Conservation (phyloP, 2,797 vertebrate species). For the Schizopygopsis malacanthus region DNA sequence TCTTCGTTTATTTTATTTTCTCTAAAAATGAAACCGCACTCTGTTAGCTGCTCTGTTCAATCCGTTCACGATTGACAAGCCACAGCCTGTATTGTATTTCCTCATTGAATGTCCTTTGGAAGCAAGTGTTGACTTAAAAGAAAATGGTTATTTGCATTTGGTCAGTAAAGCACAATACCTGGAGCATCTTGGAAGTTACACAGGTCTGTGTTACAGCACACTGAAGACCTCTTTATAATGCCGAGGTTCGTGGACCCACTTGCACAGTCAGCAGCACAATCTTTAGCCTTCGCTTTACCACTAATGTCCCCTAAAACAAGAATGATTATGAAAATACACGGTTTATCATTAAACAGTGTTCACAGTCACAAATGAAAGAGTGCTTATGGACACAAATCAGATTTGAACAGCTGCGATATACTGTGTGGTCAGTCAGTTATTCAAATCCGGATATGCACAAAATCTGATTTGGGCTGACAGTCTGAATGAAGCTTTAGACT, state of each 20-base stretch:
- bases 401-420: no score
- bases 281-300: background rate
- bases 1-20: background rate
- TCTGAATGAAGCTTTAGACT: background rate
- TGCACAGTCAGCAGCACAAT: background rate
- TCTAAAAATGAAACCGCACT: background rate
- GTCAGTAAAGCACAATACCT: constrained; percentile 15
- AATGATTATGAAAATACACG: no score
- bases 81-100: background rate
- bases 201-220: constrained; percentile 2
- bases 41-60: background rate
- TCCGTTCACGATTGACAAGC: background rate
- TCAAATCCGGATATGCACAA: no score
- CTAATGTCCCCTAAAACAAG: background rate
- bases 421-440: no score
- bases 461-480: no score
- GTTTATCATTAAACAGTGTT: no score
- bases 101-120: background rate
- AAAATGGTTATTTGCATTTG: background rate
- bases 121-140: background rate
- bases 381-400: no score
- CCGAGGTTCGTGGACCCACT: background rate
- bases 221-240: background rate
- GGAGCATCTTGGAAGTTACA: background rate
- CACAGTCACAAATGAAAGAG: no score